phyloP scores from a whole-genome alignment of 2,113 vertebrate species.

The Neotoma lepida region DNA sequence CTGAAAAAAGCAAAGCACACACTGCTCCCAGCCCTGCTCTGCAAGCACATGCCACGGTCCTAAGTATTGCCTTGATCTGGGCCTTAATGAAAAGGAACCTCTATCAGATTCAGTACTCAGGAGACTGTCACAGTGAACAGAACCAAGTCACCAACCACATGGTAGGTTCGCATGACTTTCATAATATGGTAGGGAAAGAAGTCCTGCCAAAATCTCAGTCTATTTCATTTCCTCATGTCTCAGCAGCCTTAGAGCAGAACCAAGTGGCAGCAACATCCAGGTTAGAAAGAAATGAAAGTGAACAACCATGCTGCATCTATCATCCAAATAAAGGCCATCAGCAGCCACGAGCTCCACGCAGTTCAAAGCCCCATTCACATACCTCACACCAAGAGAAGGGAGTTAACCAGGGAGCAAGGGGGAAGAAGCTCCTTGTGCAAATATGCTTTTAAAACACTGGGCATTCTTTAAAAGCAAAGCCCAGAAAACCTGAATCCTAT shows the following conservation, averaged over 20 bases:
- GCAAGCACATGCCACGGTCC: background rate
- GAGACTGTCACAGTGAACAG: background rate
- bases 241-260: background rate
- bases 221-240: conserved; percentile 53
- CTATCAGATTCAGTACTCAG: conserved; percentile 5
- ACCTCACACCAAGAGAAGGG: background rate
- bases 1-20: conserved; percentile 66
- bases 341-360: background rate
- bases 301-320: background rate
- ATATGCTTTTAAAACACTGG: background rate
- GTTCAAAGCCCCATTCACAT: background rate
- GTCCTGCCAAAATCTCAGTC: conserved; percentile 41
- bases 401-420: background rate
- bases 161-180: background rate
- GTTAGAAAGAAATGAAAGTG: conserved; percentile 26
- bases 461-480: conserved; percentile 32
- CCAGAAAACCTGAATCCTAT: background rate
- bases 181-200: background rate
- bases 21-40: background rate
- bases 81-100: background rate
- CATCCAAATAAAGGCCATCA: background rate
- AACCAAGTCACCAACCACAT: conserved; percentile 15
- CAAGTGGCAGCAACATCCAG: background rate
- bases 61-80: background rate
- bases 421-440: background rate